These are phyloP conservation scores for Syngnathus floridae DNA, from an alignment of 2,113 vertebrate species.

Conservation along the genomic window DNA sequence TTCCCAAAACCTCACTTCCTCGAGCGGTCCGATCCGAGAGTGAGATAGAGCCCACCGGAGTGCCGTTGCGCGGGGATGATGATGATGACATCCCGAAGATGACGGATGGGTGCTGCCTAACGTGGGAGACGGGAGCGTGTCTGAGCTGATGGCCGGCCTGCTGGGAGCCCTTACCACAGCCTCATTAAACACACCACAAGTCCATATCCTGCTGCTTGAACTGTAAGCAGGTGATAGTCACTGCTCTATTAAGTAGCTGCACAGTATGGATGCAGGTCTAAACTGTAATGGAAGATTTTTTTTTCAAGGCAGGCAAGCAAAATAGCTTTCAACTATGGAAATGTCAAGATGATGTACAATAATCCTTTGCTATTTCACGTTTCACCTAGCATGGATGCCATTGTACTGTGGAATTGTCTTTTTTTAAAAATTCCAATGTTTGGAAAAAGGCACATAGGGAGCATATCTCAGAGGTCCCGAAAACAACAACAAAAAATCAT, in stretches of 20 bases:
- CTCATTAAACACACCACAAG: constrained; percentile 64
- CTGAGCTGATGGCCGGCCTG: constrained; percentile 46
- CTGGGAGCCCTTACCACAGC: constrained; percentile 48
- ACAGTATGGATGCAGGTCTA: background rate
- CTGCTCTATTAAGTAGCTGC: constrained; percentile 60
- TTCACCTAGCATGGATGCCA: no score
- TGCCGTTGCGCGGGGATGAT: constrained; percentile 59
- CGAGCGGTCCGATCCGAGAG: constrained; percentile 42
- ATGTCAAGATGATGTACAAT: constrained; percentile 28
- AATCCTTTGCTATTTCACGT: no score
- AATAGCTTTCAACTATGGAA: constrained; percentile 13
- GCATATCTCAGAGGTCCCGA: no score
- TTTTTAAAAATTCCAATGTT: no score
- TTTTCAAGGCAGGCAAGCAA: background rate
- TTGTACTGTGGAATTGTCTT: no score
- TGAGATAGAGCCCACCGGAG: constrained; percentile 48
- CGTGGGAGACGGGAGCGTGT: constrained; percentile 53
- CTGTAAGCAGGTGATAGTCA: constrained; percentile 40
- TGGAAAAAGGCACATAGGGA: no score
- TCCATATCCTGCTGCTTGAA: constrained; percentile 51
- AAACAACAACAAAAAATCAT: no score
- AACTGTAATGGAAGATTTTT: constrained; percentile 1
- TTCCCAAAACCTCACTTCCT: constrained; percentile 54
- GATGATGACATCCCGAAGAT: constrained; percentile 68
- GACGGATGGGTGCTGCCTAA: constrained; percentile 61